Conservation (phyloP, 1,140 invertebrate species). For the Lucilia sericata region DNA sequence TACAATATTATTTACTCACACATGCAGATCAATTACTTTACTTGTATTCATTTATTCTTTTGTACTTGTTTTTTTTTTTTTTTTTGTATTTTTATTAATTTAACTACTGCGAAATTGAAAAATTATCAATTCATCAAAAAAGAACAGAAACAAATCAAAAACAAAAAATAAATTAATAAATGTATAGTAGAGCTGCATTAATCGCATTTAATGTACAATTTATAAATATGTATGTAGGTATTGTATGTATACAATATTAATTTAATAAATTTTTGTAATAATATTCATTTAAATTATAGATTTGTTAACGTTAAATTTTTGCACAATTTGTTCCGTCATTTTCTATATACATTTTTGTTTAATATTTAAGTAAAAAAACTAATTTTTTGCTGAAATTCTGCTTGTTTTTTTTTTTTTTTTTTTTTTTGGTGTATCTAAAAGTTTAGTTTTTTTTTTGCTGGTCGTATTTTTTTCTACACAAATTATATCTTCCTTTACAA, state of each 20-base stretch:
- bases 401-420: too few relatives aligned
- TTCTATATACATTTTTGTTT: neutral
- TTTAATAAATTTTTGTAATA: neutral
- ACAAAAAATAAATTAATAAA: neutral
- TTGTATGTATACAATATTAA: neutral
- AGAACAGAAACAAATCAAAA: neutral
- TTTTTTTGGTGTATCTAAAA: slow-evolving; percentile 34
- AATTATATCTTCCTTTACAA: slow-evolving; percentile 11
- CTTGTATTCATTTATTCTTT: neutral
- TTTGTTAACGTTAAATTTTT: slow-evolving; percentile 14
- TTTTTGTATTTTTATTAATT: neutral
- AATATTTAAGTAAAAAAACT: slow-evolving; percentile 1
- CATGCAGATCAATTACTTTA: slow-evolving; percentile 29
- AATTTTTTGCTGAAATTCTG: neutral
- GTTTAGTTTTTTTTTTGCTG: slow-evolving; percentile 27
- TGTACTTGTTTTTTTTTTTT: too few relatives aligned
- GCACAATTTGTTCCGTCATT: slow-evolving; percentile 14
- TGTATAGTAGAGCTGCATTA: neutral
- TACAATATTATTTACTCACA: neutral
- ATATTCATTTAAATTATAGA: neutral
- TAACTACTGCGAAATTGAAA: slow-evolving; percentile 23
- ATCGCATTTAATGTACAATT: neutral
- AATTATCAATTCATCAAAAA: slow-evolving; percentile 34
- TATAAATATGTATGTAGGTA: neutral
- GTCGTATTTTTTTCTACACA: neutral